These are phyloP conservation scores for Lemur catta DNA, from an alignment of 2,797 vertebrate species.

Conservation along the genomic window DNA sequence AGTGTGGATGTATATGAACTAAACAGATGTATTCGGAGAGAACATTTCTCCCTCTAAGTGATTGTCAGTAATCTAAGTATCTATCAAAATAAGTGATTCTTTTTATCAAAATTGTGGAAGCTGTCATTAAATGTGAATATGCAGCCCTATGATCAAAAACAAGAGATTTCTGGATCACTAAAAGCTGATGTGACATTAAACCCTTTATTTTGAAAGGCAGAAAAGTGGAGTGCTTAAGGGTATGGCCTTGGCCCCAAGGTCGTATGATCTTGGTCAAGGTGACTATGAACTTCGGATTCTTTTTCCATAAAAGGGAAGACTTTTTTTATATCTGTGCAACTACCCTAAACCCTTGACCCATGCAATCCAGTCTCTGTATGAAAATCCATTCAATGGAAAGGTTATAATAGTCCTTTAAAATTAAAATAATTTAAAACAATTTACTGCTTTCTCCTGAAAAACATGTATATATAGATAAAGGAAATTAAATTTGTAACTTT, in stretches of 20 bases:
- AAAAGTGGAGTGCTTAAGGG: not conserved
- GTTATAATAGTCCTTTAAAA: not conserved
- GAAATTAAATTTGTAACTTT: not conserved
- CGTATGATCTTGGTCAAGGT: not conserved
- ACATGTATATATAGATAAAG: not conserved
- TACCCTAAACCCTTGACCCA: not conserved
- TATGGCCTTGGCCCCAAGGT: not conserved
- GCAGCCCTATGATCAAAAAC: not conserved
- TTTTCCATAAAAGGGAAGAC: not conserved
- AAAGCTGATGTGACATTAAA: not conserved
- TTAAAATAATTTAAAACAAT: conserved; percentile 3
- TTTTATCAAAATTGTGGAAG: not conserved
- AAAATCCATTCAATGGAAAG: not conserved
- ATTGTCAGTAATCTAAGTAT: not conserved
- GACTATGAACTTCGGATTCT: not conserved
- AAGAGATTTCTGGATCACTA: not conserved
- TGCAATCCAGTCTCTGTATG: not conserved
- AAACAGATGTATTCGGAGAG: not conserved
- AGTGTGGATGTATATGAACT: not conserved
- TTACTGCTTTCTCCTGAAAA: not conserved
- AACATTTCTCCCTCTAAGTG: not conserved
- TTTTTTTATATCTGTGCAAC: not conserved
- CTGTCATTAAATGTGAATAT: not conserved
- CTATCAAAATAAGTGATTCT: not conserved
- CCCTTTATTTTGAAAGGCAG: not conserved